Conservation (phyloP, 2,888 invertebrate species). For the Yponomeuta sedellus region DNA sequence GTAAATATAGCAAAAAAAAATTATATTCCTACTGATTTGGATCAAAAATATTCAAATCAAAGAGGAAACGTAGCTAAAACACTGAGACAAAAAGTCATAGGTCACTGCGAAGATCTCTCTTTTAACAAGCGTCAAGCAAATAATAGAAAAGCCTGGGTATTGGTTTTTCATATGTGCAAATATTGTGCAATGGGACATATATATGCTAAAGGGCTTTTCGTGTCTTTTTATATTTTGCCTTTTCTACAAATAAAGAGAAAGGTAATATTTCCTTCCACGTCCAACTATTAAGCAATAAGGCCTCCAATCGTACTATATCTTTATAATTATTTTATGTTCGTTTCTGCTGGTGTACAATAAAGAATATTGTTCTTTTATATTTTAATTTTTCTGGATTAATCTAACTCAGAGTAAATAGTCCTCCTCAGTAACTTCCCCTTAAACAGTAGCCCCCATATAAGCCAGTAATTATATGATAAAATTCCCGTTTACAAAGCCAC, state of each 20-base stretch:
- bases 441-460: constrained; percentile 7
- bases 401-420: not conserved
- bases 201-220: not conserved
- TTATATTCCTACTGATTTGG: too few relatives aligned
- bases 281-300: too few relatives aligned
- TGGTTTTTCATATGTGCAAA: not conserved
- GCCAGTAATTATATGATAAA: constrained; percentile 13
- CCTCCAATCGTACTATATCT: too few relatives aligned
- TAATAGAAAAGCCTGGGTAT: not conserved
- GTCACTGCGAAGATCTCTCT: not conserved
- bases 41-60: not conserved
- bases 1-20: too few relatives aligned
- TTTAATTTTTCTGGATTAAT: too few relatives aligned
- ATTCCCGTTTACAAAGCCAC: constrained; percentile 5
- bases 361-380: too few relatives aligned
- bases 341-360: too few relatives aligned
- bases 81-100: not conserved
- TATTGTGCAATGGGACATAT: not conserved
- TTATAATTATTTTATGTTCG: too few relatives aligned
- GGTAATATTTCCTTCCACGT: too few relatives aligned
- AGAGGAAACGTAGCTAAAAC: not conserved
- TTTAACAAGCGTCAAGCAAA: not conserved
- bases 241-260: not conserved
- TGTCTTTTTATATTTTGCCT: not conserved
- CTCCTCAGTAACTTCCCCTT: not conserved